These are phyloP conservation scores for Bombyx mori DNA, from an alignment of 1,140 invertebrate genomes.

Conservation along the genomic window ASM3026992v2 NC_085107.1:20703001-20703500, in stretches of 20 bases:
- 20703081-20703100: neutral
- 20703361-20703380: neutral
- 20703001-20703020: neutral
- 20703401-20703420: too few species aligned
- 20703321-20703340: neutral
- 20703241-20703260: neutral
- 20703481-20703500: too few species aligned
- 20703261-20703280: slow-evolving; percentile 1
- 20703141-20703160: neutral
- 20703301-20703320: neutral
- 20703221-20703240: neutral
- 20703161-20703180: neutral
- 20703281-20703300: slow-evolving; percentile 1
- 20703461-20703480: too few species aligned
- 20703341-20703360: neutral
- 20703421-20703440: too few species aligned
- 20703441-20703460: too few species aligned
- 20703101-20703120: neutral
- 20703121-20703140: neutral
- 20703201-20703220: slow-evolving; percentile 1
- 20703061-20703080: neutral
- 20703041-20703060: neutral
- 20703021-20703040: neutral
- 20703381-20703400: too few species aligned
- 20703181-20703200: neutral